Evolutionary conservation across 2,888 invertebrate genomes (phyloP).

Genomic region (Molorchus minor): DNA sequence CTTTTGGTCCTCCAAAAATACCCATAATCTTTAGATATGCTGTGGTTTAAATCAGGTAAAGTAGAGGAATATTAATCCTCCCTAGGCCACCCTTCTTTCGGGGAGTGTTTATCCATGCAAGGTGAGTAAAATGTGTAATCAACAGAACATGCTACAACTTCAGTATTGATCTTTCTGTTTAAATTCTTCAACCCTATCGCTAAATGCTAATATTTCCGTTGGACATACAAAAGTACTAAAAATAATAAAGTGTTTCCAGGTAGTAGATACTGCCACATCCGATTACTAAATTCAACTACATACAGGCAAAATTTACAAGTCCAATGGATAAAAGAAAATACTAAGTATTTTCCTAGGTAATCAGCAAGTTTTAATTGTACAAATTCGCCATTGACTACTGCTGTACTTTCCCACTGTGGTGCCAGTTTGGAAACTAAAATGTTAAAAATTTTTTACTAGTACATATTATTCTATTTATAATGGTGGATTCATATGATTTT

Average conservation of each 20-base stretch:
- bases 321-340: conserved; percentile 93
- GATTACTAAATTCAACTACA: background rate
- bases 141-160: conserved; percentile 89
- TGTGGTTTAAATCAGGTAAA: conserved; percentile 94
- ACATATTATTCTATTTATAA: too few species aligned
- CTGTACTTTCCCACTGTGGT: conserved; percentile 87
- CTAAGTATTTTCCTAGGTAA: conserved; percentile 87
- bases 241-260: conserved; percentile 27
- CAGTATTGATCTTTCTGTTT: conserved; percentile 79
- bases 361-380: conserved; percentile 79
- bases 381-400: conserved; percentile 83
- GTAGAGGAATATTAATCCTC: conserved; percentile 87
- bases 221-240: conserved; percentile 92
- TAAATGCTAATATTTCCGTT: conserved; percentile 93
- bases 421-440: conserved; percentile 88
- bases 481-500: too few species aligned
- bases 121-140: conserved; percentile 92
- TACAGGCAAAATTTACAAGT: conserved; percentile 75
- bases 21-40: conserved; percentile 94
- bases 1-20: conserved; percentile 89
- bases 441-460: too few species aligned
- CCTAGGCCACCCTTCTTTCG: conserved; percentile 92
- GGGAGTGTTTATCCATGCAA: conserved; percentile 93
- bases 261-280: background rate
- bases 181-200: conserved; percentile 85